Base-by-base conservation (phyloP, 2,113 vertebrate species). In the Morone chrysops region DNA sequence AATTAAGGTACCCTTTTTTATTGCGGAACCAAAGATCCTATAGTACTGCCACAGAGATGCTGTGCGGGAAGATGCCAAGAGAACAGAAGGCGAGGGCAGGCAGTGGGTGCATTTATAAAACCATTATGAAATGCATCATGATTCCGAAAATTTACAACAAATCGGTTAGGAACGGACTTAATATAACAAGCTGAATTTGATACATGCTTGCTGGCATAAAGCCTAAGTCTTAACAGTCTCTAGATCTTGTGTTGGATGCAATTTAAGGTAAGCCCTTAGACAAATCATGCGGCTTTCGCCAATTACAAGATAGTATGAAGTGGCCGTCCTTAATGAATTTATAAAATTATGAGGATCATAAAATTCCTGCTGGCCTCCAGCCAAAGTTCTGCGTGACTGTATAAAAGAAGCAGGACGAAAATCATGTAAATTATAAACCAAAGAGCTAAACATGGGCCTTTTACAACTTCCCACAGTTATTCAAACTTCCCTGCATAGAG, bases 261-360 rank as follows among this genome's bases (percentile, higher is more conserved):
- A 75, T 68, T 67, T 54, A 78, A 82, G 31, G 62, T 77, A 71
- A 78, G 72, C 48, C 60, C 22, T 72, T 9, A 22, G 43, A 86
- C 60, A 66, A 81, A 86, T 81, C 56, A 41, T 22, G 59, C 45
- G 1, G 75, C 10, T 79, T 65, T 43, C 9, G 12, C 57, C 61
- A 75, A 59, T 74, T 81, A 80, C 47, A 25, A 36, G 50, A 70
- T 43, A 53, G 71, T 12, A 54, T 16, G 25, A 80, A 71, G 60
- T 51, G 66, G 20, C 66, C 9, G 5, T 59, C 31, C 60, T 65
- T 82, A 86, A 81, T 75, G 9, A 84, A 84, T 40, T 75, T 45
- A 79, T 71, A 51, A 54, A 80, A 47, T 80, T 71, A 72, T 53
- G 40, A 76, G 40, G 70, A 69, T 71, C 62, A 73, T 77, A 85